Evolutionary conservation across 2,888 invertebrate species (phyloP).

Genomic region (Cordilura impudica): DNA sequence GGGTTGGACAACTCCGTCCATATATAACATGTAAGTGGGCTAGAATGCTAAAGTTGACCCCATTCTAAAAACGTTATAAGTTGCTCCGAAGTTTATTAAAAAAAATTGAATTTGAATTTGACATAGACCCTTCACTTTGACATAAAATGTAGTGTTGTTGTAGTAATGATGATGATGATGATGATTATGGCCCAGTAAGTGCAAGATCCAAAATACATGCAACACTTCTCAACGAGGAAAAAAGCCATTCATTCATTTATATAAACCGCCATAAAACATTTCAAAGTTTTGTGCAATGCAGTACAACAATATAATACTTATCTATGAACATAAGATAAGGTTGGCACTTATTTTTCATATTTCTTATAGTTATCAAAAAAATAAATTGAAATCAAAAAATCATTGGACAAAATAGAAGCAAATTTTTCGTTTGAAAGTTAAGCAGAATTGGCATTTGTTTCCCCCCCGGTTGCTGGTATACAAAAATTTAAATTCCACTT

Average conservation of each 20-base stretch:
- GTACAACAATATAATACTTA: too few relatives aligned
- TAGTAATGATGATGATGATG: slow-evolving; percentile 5
- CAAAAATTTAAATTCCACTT: too few relatives aligned
- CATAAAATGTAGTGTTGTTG: not conserved
- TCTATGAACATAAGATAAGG: not conserved
- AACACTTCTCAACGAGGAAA: not conserved
- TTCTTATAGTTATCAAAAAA: too few relatives aligned
- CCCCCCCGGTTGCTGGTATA: too few relatives aligned
- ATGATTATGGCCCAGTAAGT: not conserved
- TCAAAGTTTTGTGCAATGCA: not conserved
- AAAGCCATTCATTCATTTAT: not conserved
- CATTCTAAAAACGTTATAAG: slow-evolving; percentile 29
- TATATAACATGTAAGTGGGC: slow-evolving; percentile 3
- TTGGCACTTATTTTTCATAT: not conserved
- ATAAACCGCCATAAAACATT: not conserved
- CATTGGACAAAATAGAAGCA: too few relatives aligned
- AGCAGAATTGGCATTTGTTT: too few relatives aligned
- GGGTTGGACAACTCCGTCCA: not conserved
- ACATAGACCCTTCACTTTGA: slow-evolving; percentile 21
- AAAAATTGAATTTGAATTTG: not conserved
- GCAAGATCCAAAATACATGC: not conserved
- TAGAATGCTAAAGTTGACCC: slow-evolving; percentile 40
- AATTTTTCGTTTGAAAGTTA: too few relatives aligned
- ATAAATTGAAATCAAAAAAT: too few relatives aligned
- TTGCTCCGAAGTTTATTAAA: not conserved